Conservation (phyloP, 2,113 vertebrate species). For the Poecile atricapillus region DNA sequence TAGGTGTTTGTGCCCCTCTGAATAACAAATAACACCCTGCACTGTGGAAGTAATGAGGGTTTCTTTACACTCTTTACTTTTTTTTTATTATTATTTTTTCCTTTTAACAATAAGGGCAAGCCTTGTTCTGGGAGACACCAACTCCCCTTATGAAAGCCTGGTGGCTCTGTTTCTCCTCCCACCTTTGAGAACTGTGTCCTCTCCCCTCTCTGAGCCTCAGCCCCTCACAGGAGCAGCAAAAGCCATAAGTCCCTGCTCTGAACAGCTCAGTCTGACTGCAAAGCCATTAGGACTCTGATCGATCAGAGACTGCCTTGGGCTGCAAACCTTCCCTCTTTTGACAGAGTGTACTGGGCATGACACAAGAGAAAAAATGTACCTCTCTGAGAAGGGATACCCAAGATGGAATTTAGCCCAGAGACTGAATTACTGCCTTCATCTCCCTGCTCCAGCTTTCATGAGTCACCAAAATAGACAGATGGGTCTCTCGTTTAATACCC, state of each 20-base stretch:
- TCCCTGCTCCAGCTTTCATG: neutral
- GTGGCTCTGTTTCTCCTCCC: neutral
- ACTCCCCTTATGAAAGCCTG: neutral
- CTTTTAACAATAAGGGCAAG: neutral
- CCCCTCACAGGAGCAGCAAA: neutral
- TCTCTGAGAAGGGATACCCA: slow-evolving; percentile 1
- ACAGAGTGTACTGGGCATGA: neutral
- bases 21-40: neutral
- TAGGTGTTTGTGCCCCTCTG: neutral
- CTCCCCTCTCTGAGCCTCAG: neutral
- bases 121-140: fast-evolving
- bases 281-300: slow-evolving; percentile 2
- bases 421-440: neutral
- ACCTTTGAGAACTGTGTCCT: neutral
- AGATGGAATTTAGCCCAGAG: slow-evolving; percentile 17
- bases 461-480: slow-evolving; percentile 50
- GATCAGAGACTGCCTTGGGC: slow-evolving; percentile 21
- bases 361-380: neutral
- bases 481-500: slow-evolving; percentile 47
- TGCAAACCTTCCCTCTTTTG: neutral
- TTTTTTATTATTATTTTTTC: neutral
- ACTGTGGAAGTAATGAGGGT: neutral
- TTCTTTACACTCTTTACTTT: neutral
- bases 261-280: neutral
- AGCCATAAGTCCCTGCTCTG: neutral